Conservation (phyloP, 64 coral and sea anemone species). For the Stichodactyla helianthus region DNA sequence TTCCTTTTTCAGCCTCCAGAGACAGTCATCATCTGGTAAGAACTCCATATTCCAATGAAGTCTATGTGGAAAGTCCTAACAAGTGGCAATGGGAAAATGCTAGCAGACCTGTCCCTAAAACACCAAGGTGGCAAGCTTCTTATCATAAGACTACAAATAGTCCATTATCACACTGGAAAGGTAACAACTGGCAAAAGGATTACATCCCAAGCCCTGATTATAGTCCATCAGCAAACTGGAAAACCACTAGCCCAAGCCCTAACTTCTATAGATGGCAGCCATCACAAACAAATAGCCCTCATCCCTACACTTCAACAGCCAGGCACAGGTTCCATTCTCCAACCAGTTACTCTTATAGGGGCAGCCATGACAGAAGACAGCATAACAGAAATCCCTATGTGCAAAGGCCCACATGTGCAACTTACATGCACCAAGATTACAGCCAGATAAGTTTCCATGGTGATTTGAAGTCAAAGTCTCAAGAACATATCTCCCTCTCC, state of each 20-base stretch:
- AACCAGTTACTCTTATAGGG: background rate
- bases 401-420: too few relatives aligned
- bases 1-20: too few relatives aligned
- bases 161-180: background rate
- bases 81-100: too few relatives aligned
- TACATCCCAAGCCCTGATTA: background rate
- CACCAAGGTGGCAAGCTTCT: background rate
- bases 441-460: background rate
- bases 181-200: background rate
- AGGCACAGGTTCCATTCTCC: too few relatives aligned
- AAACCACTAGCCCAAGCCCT: background rate
- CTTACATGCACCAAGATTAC: background rate
- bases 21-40: too few relatives aligned
- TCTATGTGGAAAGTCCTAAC: too few relatives aligned
- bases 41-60: too few relatives aligned
- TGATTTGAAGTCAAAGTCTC: background rate
- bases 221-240: background rate
- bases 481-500: background rate
- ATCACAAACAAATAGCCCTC: background rate
- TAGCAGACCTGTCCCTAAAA: background rate
- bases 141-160: background rate
- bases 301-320: background rate
- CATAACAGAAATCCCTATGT: background rate
- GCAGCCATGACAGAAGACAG: background rate
- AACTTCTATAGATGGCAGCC: background rate